Evolutionary conservation across 1,140 invertebrate species (phyloP).

Genomic region (Chymomyza costata): DNA sequence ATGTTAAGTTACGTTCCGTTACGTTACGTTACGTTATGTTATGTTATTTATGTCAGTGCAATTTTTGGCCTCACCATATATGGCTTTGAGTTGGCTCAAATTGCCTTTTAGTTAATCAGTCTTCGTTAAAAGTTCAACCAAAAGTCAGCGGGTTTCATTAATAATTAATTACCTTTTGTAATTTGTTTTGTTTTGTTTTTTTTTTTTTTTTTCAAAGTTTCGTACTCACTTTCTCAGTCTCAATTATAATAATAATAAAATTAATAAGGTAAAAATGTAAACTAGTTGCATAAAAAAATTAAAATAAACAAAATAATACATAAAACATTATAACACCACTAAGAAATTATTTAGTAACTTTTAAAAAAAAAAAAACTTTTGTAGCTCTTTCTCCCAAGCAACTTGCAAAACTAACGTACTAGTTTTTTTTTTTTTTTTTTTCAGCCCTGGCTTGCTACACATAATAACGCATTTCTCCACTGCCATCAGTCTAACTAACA

Average conservation of each 20-base stretch:
- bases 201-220: slow-evolving; percentile 55
- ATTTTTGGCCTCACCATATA: slow-evolving; percentile 69
- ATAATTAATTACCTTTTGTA: slow-evolving; percentile 21
- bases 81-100: slow-evolving; percentile 63
- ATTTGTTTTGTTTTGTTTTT: slow-evolving; percentile 28
- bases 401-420: slow-evolving; percentile 9
- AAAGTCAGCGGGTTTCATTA: slow-evolving; percentile 68
- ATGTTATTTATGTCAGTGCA: slow-evolving; percentile 61
- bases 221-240: slow-evolving; percentile 68
- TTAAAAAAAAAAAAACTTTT: slow-evolving; percentile 9
- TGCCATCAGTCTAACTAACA: slow-evolving; percentile 65
- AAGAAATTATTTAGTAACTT: slow-evolving; percentile 44
- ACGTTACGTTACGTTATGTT: slow-evolving; percentile 46
- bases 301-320: slow-evolving; percentile 20
- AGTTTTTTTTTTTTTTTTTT: too few relatives aligned
- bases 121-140: slow-evolving; percentile 72
- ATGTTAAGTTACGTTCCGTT: slow-evolving; percentile 45
- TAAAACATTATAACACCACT: slow-evolving; percentile 30
- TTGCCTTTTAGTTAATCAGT: slow-evolving; percentile 71
- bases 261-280: slow-evolving; percentile 33
- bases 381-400: slow-evolving; percentile 31
- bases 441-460: neutral
- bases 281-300: slow-evolving; percentile 1
- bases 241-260: slow-evolving; percentile 60
- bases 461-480: slow-evolving; percentile 33